Evolutionary conservation across 35 echinoderm and acorn worm genomes (phyloP), one percentile per base, ranked within the genome.

Genomic region (Apostichopus californicus): DNA sequence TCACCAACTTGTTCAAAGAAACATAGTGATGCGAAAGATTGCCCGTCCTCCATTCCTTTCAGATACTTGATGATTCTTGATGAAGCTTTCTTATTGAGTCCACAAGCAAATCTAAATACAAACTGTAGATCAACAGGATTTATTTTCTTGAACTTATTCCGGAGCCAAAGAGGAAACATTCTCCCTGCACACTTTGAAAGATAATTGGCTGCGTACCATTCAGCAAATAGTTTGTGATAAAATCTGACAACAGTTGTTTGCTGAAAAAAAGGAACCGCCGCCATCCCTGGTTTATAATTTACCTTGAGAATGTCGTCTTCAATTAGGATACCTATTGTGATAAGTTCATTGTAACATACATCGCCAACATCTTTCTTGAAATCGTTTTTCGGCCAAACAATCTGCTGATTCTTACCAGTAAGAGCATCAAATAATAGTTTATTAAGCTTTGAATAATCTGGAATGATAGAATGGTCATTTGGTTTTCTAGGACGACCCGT

Each of bases 201-300:
- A n/a, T 85, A 85, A 85, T 85, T 25, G 17, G 81, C 81, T 8
- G 81, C 81, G 15, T 85, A 85, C 81, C 81, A 85, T 58, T 85
- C 81, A 60, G 55, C 55, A 52, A 85, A 85, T 7, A 85, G 81
- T 85, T 85, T 85, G 55, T 85, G 81, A 11, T 85, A 85, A 15
- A 85, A 85, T 20, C 81, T 85, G 12, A 85, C 81, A 22, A 58
- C 14, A 6, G 28, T 85, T 20, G 8, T n/a, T 24, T 14, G 14
- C 20, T 85, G 54, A 14, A 85, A 58, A 0, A 58, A 15, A 13
- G 28, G 12, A 5, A 55, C 9, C 25, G 15, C 54, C n/a, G 15
- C 5, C 15, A 8, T 24, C 17, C 81, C 81, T 1, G 81, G 81
- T 1, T 60, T 25, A 59, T 58, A 4, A 1, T 20, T 59, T 7